These are phyloP conservation scores for Hydriomena furcata DNA, from an alignment of 2,888 invertebrate genomes.

Conservation along the genomic window DNA sequence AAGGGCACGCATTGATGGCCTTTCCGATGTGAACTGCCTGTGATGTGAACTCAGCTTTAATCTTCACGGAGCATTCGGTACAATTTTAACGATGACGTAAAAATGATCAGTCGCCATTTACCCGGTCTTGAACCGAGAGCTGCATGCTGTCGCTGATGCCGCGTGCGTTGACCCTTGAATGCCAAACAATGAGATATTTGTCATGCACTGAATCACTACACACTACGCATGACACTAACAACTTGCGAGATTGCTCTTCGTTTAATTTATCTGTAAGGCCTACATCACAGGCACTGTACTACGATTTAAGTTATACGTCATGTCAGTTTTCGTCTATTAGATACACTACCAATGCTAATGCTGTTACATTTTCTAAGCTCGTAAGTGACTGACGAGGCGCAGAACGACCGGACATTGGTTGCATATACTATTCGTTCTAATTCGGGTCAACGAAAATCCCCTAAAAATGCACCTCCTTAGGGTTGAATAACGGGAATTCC, in stretches of 20 bases:
- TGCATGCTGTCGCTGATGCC: conserved; percentile 52
- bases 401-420: too few species aligned
- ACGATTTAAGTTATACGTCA: too few species aligned
- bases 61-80: conserved; percentile 50
- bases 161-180: conserved; percentile 71
- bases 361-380: too few species aligned
- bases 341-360: too few species aligned
- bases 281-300: conserved; percentile 16
- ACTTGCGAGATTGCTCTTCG: conserved; percentile 41
- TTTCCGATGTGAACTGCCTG: neutral
- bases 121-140: conserved; percentile 64
- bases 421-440: too few species aligned
- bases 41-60: conserved; percentile 28
- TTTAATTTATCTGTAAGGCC: conserved; percentile 13
- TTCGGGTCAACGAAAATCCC: too few species aligned
- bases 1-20: neutral
- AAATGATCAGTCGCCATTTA: conserved; percentile 47
- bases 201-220: conserved; percentile 60
- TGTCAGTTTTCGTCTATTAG: too few species aligned
- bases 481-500: too few species aligned
- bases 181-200: conserved; percentile 64
- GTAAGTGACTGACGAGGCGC: too few species aligned
- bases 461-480: too few species aligned
- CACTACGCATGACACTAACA: conserved; percentile 32
- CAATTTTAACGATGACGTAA: conserved; percentile 73